Evolutionary conservation across 2,888 invertebrate species (phyloP).

Genomic region (Lasioglossum marginatum): DNA sequence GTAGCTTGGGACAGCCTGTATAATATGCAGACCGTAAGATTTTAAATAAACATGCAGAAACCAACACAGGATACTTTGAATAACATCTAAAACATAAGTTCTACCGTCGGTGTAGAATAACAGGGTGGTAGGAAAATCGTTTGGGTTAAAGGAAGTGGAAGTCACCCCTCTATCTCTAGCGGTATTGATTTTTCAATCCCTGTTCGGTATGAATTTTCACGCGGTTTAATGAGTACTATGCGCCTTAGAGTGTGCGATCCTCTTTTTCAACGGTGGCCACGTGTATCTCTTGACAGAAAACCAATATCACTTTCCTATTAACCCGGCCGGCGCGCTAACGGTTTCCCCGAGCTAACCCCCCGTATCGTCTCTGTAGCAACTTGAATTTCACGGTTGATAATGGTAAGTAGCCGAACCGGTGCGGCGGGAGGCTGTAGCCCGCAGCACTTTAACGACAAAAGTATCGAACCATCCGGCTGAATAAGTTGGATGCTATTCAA

Average conservation of each 20-base stretch:
- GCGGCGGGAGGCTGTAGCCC: background rate
- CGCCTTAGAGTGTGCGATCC: background rate
- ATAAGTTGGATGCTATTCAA: constrained; percentile 37
- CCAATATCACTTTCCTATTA: constrained; percentile 13
- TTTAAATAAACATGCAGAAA: too few species aligned
- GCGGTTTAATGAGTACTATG: background rate
- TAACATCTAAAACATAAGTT: too few species aligned
- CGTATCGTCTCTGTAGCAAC: background rate
- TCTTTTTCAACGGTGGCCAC: background rate
- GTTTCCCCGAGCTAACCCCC: background rate
- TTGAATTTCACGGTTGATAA: background rate
- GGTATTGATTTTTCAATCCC: constrained; percentile 6
- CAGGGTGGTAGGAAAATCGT: background rate
- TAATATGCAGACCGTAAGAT: too few species aligned
- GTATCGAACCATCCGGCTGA: constrained; percentile 30
- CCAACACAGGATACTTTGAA: too few species aligned
- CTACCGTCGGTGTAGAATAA: background rate
- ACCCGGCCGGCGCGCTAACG: background rate
- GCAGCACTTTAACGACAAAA: constrained; percentile 30
- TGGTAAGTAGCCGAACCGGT: constrained; percentile 1
- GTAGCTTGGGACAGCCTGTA: too few species aligned
- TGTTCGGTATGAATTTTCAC: background rate
- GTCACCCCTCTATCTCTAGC: constrained; percentile 4
- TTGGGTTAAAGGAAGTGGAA: background rate
- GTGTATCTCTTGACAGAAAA: constrained; percentile 1